Conservation (phyloP, 2,888 invertebrate species). For the Netelia virgata region DNA sequence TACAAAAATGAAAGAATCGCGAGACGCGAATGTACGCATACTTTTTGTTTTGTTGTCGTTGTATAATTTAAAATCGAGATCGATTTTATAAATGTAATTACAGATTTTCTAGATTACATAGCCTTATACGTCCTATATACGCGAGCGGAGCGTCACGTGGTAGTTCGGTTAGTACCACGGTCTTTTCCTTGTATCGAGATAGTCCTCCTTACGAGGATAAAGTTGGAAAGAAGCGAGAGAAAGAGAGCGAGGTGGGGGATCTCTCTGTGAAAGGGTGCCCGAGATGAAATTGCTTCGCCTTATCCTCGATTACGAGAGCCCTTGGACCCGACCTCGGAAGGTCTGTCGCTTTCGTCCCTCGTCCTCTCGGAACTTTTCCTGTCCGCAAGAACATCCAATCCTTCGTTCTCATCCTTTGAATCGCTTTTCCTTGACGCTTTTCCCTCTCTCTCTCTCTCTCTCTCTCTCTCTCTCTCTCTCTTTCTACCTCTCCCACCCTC, state of each 20-base stretch:
- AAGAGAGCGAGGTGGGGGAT: not conserved
- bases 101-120: constrained; percentile 5
- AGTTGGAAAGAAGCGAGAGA: constrained; percentile 27
- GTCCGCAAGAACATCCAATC: constrained; percentile 31
- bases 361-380: constrained; percentile 23
- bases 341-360: constrained; percentile 19
- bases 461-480: constrained; percentile 11
- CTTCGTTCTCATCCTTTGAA: constrained; percentile 42
- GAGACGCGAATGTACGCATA: no score
- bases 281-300: constrained; percentile 60
- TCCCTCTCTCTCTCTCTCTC: not conserved
- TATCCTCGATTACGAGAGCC: constrained; percentile 55
- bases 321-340: constrained; percentile 40
- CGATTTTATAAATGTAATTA: constrained; percentile 32
- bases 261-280: constrained; percentile 29
- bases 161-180: not conserved
- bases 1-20: not conserved
- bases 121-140: not conserved
- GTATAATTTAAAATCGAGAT: constrained; percentile 8
- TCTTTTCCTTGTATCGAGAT: constrained; percentile 14
- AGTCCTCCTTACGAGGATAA: constrained; percentile 25
- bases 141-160: not conserved
- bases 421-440: constrained; percentile 13
- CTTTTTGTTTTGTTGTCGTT: not conserved
- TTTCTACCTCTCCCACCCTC: constrained; percentile 7